Conservation (phyloP, 2,797 vertebrate genomes). For the Crenuchus spilurus region DNA sequence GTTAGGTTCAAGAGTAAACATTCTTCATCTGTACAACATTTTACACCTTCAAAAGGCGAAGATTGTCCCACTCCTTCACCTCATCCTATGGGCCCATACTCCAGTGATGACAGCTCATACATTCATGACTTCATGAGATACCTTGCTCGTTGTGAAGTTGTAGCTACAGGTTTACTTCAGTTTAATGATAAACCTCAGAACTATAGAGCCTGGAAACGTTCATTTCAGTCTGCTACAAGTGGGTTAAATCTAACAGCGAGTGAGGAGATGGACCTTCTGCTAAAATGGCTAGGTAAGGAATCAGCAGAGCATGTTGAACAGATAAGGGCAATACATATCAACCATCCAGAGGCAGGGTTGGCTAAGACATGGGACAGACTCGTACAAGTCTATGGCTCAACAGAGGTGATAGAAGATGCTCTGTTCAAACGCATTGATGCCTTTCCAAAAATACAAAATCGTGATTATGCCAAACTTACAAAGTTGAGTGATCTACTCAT, state of each 20-base stretch:
- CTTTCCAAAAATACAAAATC: constrained; percentile 41
- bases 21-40: background rate
- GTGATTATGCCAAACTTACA: constrained; percentile 32
- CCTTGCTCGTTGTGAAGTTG: constrained; percentile 27
- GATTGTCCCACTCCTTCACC: background rate
- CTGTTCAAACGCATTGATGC: constrained; percentile 40
- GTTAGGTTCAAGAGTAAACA: background rate
- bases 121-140: constrained; percentile 49
- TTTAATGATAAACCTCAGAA: constrained; percentile 52
- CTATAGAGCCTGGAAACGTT: constrained; percentile 48
- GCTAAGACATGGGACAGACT: constrained; percentile 45
- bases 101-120: background rate
- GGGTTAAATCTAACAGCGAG: constrained; percentile 21
- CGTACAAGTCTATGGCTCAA: constrained; percentile 35
- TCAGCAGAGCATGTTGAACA: constrained; percentile 52
- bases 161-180: constrained; percentile 38
- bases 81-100: background rate
- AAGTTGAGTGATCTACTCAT: constrained; percentile 44
- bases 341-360: constrained; percentile 33
- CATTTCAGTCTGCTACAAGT: constrained; percentile 22
- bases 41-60: background rate
- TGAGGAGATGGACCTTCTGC: constrained; percentile 43
- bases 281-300: constrained; percentile 55
- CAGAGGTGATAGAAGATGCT: constrained; percentile 39
- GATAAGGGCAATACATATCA: constrained; percentile 52